Evolutionary conservation across 2,797 vertebrate genomes (phyloP), one percentile per base, ranked within the genome.

Genomic region (Salarias fasciatus): DNA sequence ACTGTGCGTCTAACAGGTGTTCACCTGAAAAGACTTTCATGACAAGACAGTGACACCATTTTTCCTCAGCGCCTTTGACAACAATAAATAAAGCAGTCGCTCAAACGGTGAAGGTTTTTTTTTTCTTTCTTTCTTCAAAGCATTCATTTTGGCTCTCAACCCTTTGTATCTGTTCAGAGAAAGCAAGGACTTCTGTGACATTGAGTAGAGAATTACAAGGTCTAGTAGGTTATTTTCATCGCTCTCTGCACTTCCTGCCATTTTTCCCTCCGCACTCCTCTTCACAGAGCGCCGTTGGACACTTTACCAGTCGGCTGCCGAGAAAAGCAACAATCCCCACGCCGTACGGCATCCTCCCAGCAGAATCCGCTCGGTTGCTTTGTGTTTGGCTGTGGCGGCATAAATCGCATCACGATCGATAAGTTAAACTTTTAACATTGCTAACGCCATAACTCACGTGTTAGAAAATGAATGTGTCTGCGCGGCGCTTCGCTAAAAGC

Each of bases 401-500:
- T 35, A 48, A 63, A 61, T 56, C 13, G 38, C 33, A 40, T 61
- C 2, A 18, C 24, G 5, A 62, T 77, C 50, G 57, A 55, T 58
- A 28, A 18, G 33, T 42, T 14, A 7, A 55, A 67, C 8, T 28
- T 53, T 10, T 44, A 30, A 38, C 4, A 8, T 6, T 38, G 15
- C n/a, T 8, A 35, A 35, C 18, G 24, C 33, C 44, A 18, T 49
- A 53, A 65, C 52, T 63, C 29, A 1, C 6, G 11, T 38, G 46
- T 12, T 12, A n/a, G 33, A 9, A 31, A 76, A 73, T 48, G 0
- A 55, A 57, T 47, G 30, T 5, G 10, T 36, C 43, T 52, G 24
- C 3, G 24, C 42, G 60, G 14, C 48, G 33, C 15, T 45, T 64
- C 4, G 15, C 60, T 71, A 66, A 83, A 83, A 79, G 79, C 80